These are phyloP conservation scores for Amiota minor DNA, from an alignment of 2,888 invertebrate species.

Conservation along the genomic window DNA sequence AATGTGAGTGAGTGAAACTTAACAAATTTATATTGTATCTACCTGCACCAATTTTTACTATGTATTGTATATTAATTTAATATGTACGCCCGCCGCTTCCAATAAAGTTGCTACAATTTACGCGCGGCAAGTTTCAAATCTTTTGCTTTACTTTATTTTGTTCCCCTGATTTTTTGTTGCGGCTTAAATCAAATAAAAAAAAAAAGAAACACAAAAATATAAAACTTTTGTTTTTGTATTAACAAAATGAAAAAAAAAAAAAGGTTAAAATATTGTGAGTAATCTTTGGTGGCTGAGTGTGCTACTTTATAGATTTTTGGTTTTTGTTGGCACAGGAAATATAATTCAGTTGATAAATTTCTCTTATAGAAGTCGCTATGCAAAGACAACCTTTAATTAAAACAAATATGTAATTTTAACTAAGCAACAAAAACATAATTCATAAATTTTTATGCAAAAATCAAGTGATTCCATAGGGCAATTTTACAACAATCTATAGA, in stretches of 20 bases:
- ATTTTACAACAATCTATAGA: too few species aligned
- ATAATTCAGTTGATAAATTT: slow-evolving; percentile 58
- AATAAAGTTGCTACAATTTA: slow-evolving; percentile 72
- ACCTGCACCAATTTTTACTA: slow-evolving; percentile 53
- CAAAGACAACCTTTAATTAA: not conserved
- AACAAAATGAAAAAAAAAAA: too few species aligned
- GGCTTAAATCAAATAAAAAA: slow-evolving; percentile 67
- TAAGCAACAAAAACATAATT: not conserved
- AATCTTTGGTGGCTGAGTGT: not conserved
- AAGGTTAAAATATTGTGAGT: too few species aligned
- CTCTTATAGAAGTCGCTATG: not conserved
- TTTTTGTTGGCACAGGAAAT: slow-evolving; percentile 55
- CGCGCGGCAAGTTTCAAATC: slow-evolving; percentile 47
- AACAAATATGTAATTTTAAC: not conserved
- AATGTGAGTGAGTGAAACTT: slow-evolving; percentile 1
- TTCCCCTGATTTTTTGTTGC: slow-evolving; percentile 42
- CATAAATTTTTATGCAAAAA: not conserved
- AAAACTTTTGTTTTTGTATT: slow-evolving; percentile 44
- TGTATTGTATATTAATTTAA: slow-evolving; percentile 60
- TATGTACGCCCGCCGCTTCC: slow-evolving; percentile 69
- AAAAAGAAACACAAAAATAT: slow-evolving; percentile 31
- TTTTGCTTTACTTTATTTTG: slow-evolving; percentile 14
- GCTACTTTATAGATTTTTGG: not conserved
- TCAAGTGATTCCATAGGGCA: not conserved
- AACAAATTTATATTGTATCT: slow-evolving; percentile 37